Evolutionary conservation across 1,140 invertebrate species (phyloP).

Genomic region (Matsumurasca onukii): DNA sequence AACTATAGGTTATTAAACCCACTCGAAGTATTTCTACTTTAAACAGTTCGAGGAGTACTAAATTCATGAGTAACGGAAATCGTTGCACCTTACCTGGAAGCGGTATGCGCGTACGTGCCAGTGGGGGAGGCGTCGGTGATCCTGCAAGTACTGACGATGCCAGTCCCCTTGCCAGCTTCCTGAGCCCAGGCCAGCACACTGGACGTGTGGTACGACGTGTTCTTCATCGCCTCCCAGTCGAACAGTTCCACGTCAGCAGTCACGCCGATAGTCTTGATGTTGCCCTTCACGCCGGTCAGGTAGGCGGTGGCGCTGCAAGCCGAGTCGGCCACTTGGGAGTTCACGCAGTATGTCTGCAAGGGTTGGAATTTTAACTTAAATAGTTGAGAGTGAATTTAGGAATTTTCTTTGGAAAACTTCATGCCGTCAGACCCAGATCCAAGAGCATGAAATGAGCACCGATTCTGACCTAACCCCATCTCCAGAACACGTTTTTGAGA

Average conservation of each 20-base stretch:
- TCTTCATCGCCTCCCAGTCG: slow-evolving; percentile 55
- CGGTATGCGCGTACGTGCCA: slow-evolving; percentile 55
- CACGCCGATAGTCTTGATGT: slow-evolving; percentile 72
- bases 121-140: slow-evolving; percentile 64
- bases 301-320: slow-evolving; percentile 82
- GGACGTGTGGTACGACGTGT: slow-evolving; percentile 53
- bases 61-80: background rate
- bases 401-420: too few species aligned
- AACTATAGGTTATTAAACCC: background rate
- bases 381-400: slow-evolving; percentile 47
- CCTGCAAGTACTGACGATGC: slow-evolving; percentile 59
- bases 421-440: too few species aligned
- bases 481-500: too few species aligned
- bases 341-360: slow-evolving; percentile 80
- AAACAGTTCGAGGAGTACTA: background rate
- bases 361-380: too few species aligned
- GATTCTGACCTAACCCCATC: too few species aligned
- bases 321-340: slow-evolving; percentile 79
- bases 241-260: slow-evolving; percentile 60
- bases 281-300: slow-evolving; percentile 79
- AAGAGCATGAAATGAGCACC: too few species aligned
- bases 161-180: slow-evolving; percentile 68
- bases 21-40: background rate
- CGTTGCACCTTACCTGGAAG: slow-evolving; percentile 44
- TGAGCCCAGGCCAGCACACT: slow-evolving; percentile 69